A percentile compares a stretch with the other conserved stretches of the same genome.
Evolutionary conservation across 1,140 invertebrate species (phyloP).

Genomic region (Forficula auricularia): DNA sequence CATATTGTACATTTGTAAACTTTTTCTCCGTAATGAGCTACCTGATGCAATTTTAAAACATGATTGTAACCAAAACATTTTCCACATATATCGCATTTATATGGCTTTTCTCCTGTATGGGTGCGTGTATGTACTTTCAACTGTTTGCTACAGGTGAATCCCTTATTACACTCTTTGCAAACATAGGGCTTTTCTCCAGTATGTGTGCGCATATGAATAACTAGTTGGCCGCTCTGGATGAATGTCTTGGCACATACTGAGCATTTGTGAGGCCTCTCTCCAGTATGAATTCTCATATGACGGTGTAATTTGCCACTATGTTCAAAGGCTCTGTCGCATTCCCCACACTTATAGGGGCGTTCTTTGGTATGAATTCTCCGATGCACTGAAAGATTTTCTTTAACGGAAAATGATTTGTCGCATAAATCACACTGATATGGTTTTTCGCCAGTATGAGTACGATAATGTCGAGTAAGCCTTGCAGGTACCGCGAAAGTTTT

Average conservation of each 20-base stretch:
- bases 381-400: constrained; percentile 80
- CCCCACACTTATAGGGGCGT: constrained; percentile 65
- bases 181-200: constrained; percentile 84
- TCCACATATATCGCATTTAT: constrained; percentile 55
- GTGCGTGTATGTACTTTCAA: constrained; percentile 71
- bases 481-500: constrained; percentile 84
- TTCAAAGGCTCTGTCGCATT: constrained; percentile 79
- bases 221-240: constrained; percentile 71
- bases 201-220: constrained; percentile 70
- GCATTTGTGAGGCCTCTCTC: constrained; percentile 85
- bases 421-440: constrained; percentile 83
- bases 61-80: constrained; percentile 54
- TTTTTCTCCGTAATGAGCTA: constrained; percentile 80
- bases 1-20: constrained; percentile 83
- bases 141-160: constrained; percentile 79
- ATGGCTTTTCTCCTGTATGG: constrained; percentile 66
- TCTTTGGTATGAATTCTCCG: constrained; percentile 81
- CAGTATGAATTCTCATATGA: constrained; percentile 81
- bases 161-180: constrained; percentile 68
- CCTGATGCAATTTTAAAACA: constrained; percentile 30
- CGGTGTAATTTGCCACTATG: constrained; percentile 81
- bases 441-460: constrained; percentile 73
- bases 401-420: constrained; percentile 78
- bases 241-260: constrained; percentile 81
- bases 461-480: constrained; percentile 75